Percentiles rank a stretch among this genome's conserved stretches.
Conservation (phyloP, 2,888 invertebrate genomes). For the Drosophila borborema region DNA sequence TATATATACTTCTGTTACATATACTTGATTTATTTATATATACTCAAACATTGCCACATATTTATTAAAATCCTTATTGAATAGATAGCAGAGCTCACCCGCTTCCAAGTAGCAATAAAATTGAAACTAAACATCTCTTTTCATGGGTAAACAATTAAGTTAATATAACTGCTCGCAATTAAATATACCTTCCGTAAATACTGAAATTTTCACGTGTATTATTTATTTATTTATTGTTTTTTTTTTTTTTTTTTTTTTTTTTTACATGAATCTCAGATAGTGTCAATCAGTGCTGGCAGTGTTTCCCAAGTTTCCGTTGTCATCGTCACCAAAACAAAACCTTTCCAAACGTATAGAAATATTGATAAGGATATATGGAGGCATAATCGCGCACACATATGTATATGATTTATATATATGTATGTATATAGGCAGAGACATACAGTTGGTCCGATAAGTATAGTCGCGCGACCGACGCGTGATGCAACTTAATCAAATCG, state of each 20-base stretch:
- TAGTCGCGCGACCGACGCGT: slow-evolving; percentile 74
- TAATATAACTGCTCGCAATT: background rate
- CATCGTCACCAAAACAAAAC: slow-evolving; percentile 64
- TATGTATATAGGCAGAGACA: slow-evolving; percentile 32
- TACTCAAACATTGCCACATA: background rate
- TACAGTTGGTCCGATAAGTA: slow-evolving; percentile 74
- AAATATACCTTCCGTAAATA: background rate
- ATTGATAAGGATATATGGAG: slow-evolving; percentile 75
- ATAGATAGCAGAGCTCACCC: too few relatives aligned
- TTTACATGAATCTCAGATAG: slow-evolving; percentile 53
- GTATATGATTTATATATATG: background rate
- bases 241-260: slow-evolving; percentile 7
- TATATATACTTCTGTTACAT: background rate
- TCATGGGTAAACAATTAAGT: background rate
- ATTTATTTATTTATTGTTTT: slow-evolving; percentile 17
- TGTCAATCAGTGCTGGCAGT: slow-evolving; percentile 64
- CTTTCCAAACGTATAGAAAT: slow-evolving; percentile 56
- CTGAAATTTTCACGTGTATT: background rate
- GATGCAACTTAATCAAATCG: slow-evolving; percentile 78
- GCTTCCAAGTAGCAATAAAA: background rate
- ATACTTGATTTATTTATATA: background rate
- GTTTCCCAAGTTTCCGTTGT: slow-evolving; percentile 59
- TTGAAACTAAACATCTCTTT: background rate
- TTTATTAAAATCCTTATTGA: background rate
- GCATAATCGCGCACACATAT: slow-evolving; percentile 21